Evolutionary conservation across 2,113 vertebrate species (phyloP), one percentile per base, ranked within the genome.

Genomic region (Prunella himalayana): DNA sequence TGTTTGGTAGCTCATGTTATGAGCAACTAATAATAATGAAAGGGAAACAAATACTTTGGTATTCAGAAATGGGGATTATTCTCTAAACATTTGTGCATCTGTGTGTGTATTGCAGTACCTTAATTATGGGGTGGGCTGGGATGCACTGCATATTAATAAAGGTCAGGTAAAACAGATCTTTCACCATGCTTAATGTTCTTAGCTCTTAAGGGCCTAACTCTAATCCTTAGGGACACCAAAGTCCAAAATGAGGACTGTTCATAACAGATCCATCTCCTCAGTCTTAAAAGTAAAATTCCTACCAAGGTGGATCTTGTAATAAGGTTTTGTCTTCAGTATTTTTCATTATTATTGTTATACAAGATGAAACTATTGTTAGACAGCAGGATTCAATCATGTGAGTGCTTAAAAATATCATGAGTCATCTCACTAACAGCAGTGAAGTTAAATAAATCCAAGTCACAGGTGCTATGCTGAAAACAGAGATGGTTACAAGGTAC

Each of bases 351-450:
- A 45, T 37, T 75, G 16, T 75, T 87, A 39, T 7, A 65, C 27
- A 91, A 37, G 49, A 85, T 50, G 25, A 71, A 68, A 33, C 35
- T 78, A 69, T 50, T 82, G 61, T 86, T 86, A 87, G 69, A 51
- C 42, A 70, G 57, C 30, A 79, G 42, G 33, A 70, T 24, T 95
- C 71, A 69, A 15, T 94, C 78, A 94, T 82, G 78, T 91, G 91
- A 95, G 63, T 35, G 45, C n/a, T 87, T 84, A 76, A 25, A 92
- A 94, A 86, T 71, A 84, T 6, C 21, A 54, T 88, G 92, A 95
- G 42, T 92, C 81, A 92, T 57, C 42, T 30, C 56, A 39, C 59
- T 73, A 79, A 79, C 12, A 37, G 37, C 86, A 94, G 42, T 18
- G 71, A 69, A 82, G 37, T 82, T 61, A 92, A 90, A 89, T 41